Percentiles rank a stretch among this genome's conserved stretches.
Conservation (phyloP, 1,140 invertebrate species). For the Drosophila littoralis region DNA sequence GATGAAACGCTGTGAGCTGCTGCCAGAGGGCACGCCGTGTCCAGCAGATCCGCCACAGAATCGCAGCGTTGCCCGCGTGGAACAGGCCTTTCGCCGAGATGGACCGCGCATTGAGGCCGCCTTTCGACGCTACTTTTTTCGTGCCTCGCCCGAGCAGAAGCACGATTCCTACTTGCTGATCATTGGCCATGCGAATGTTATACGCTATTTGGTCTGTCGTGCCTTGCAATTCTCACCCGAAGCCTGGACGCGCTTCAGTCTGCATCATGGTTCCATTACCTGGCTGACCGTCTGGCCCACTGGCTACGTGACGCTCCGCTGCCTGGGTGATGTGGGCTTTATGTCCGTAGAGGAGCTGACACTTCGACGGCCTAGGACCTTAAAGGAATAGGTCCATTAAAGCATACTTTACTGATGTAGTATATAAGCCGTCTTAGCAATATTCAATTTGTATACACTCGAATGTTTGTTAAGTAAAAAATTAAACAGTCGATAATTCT, state of each 20-base stretch:
- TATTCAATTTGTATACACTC: background rate
- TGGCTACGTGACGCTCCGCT: conserved; percentile 92
- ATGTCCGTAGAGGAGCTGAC: conserved; percentile 87
- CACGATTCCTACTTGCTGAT: conserved; percentile 95
- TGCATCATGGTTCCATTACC: conserved; percentile 97
- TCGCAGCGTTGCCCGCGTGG: conserved; percentile 88
- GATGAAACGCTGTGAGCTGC: conserved; percentile 88
- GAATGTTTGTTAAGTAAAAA: no score
- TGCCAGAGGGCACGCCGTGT: conserved; percentile 96
- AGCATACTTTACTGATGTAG: background rate
- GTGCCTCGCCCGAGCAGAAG: conserved; percentile 92
- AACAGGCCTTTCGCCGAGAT: conserved; percentile 93
- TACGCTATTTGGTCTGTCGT: conserved; percentile 98
- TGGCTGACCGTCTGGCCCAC: conserved; percentile 93
- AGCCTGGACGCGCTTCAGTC: conserved; percentile 95
- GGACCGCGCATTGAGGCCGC: conserved; percentile 97
- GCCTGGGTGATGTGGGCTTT: conserved; percentile 94
- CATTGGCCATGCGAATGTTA: conserved; percentile 99
- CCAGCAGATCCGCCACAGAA: conserved; percentile 95
- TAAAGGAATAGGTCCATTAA: background rate
- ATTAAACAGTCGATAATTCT: no score
- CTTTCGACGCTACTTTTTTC: conserved; percentile 96
- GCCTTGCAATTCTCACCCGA: conserved; percentile 98
- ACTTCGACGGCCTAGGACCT: conserved; percentile 20
- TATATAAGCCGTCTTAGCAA: background rate